These are phyloP conservation scores for Hydrochoerus hydrochaeris DNA, from an alignment of 2,113 vertebrate genomes.

Conservation along the genomic window DNA sequence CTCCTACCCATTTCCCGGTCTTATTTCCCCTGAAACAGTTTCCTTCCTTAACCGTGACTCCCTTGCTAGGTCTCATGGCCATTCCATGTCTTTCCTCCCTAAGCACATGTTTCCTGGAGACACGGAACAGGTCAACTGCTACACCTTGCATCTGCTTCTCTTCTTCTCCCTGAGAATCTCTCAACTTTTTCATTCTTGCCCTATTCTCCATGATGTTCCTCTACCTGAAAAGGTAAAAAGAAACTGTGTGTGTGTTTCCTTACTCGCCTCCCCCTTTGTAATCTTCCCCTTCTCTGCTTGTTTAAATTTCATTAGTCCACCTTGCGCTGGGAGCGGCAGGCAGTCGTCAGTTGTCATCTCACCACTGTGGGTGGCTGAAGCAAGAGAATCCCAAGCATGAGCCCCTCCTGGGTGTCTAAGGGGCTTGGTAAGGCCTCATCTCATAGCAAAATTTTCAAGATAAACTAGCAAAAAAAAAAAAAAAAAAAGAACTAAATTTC, in stretches of 20 bases:
- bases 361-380: neutral
- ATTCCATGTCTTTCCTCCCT: neutral
- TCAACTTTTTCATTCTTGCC: neutral
- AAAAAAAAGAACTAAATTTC: neutral
- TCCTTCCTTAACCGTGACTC: neutral
- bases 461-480: neutral
- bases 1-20: too few relatives aligned
- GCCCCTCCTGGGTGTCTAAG: neutral
- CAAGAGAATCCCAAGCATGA: neutral
- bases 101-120: accelerated
- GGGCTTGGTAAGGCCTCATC: neutral
- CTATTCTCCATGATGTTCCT: neutral
- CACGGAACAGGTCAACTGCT: too few relatives aligned
- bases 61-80: neutral
- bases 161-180: neutral
- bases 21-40: neutral
- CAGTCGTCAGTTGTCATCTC: neutral
- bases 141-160: neutral
- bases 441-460: neutral
- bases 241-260: neutral
- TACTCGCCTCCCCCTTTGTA: neutral
- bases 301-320: neutral
- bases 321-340: neutral
- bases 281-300: neutral
- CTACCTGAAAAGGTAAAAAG: neutral